Evolutionary conservation across 2,888 invertebrate genomes (phyloP).

Genomic region (Eilema depressum): DNA sequence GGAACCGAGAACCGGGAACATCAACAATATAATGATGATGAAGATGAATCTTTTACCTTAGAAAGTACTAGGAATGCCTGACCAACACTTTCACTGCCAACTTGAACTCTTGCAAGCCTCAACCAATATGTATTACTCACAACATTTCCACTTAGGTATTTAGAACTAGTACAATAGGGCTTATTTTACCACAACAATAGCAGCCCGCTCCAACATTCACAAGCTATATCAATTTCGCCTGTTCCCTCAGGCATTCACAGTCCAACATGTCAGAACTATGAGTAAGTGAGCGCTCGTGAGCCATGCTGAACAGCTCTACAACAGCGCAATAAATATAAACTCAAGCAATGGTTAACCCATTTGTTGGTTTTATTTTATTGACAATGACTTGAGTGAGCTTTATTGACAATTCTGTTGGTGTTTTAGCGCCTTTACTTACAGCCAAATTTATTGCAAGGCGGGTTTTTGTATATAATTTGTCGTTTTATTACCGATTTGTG

Average conservation of each 20-base stretch:
- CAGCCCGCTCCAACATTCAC: conserved; percentile 1
- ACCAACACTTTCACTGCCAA: background rate
- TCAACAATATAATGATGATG: too few species aligned
- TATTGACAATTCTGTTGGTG: conserved; percentile 11
- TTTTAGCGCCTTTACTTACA: conserved; percentile 7
- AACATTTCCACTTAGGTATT: background rate
- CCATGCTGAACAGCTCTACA: conserved; percentile 1
- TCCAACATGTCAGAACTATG: conserved; percentile 19
- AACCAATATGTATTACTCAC: background rate
- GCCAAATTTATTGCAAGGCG: background rate
- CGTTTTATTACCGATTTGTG: conserved; percentile 31
- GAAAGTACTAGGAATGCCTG: background rate
- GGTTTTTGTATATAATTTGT: conserved; percentile 32
- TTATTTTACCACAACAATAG: conserved; percentile 18
- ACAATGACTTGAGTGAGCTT: conserved; percentile 12
- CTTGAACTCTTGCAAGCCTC: background rate
- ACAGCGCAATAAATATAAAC: conserved; percentile 17
- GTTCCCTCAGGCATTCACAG: conserved; percentile 9
- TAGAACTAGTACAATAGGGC: background rate
- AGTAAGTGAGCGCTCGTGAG: background rate
- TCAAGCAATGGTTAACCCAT: conserved; percentile 15
- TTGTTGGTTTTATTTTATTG: conserved; percentile 26
- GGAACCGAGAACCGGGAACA: too few species aligned
- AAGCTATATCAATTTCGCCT: conserved; percentile 13
- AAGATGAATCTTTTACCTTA: background rate